These are phyloP conservation scores for Hirundichthys speculiger DNA, from an alignment of 2,113 vertebrate species.

Conservation along the genomic window DNA sequence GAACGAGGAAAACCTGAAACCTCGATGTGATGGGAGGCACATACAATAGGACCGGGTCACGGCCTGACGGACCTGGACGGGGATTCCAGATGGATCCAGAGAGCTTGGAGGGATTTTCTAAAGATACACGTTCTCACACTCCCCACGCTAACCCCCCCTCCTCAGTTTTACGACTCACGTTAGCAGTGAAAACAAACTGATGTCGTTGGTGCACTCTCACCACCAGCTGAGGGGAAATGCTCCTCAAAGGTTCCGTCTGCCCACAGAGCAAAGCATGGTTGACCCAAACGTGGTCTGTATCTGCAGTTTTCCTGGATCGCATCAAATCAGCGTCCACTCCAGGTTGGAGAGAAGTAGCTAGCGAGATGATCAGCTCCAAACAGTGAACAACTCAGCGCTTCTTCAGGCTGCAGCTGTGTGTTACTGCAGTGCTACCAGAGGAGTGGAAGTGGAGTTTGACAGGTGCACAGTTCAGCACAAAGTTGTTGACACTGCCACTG, in stretches of 20 bases:
- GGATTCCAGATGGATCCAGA: conserved; percentile 61
- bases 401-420: conserved; percentile 15
- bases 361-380: not conserved
- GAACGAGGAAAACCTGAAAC: conserved; percentile 54
- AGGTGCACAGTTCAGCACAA: conserved; percentile 37
- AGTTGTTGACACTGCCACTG: not conserved
- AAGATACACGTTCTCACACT: conserved; percentile 10
- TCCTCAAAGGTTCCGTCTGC: too few species aligned
- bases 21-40: conserved; percentile 20
- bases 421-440: not conserved
- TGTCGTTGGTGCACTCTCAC: too few species aligned
- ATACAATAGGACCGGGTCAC: not conserved
- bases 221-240: too few species aligned
- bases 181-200: conserved; percentile 39
- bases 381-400: not conserved
- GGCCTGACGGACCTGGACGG: conserved; percentile 42
- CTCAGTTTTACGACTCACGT: conserved; percentile 39
- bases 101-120: not conserved
- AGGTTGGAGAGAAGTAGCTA: not conserved
- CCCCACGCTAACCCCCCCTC: conserved; percentile 7
- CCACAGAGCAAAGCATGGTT: too few species aligned
- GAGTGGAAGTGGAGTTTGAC: conserved; percentile 24
- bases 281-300: too few species aligned
- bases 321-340: too few species aligned
- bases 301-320: too few species aligned